Evolutionary conservation across 2,888 invertebrate species (phyloP), one percentile per base, ranked within the genome.

Genomic region (Lottia gigantea): DNA sequence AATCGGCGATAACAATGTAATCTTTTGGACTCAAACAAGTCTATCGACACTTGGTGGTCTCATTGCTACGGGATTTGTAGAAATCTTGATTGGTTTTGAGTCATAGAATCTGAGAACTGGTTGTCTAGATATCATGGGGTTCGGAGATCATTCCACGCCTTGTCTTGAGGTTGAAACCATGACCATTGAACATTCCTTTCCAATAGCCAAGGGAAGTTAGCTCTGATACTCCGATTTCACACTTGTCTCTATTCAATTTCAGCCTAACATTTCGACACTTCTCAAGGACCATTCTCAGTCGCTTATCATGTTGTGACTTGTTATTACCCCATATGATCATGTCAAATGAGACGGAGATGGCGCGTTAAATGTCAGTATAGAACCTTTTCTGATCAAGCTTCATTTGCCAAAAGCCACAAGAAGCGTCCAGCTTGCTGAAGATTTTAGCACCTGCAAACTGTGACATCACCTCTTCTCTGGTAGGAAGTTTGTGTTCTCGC

Each of bases 351-450:
- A 31, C 62, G 19, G 16, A 15, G 31, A 40, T 31, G 31, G 31
- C 31, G 31, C 6, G 6, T 31, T 31, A 6, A 31, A 31, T 31
- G 31, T 31, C 31, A 31, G 31, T 31, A 31, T 4, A 2, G 31
- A 31, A 31, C 31, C n/a, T 31, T 31, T 31, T 31, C 3, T 31
- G 31, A 62, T 73, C 71, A 14, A 74, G 62, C 55, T 67, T 45
- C 2, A 77, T 40, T 47, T 77, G 75, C 74, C 74, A 77, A 67
- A 76, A 79, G 11, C 74, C 77, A 61, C 40, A 45, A 1, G 71
- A 70, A 0, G 77, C 76, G 67, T 79, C 79, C 46, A 79, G 64
- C 47, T 75, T 74, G 26, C 63, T 49, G 66, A 79, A 79, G 3
- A 70, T 61, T 64, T 46, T 74, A 16, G 72, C 73, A 19, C 70